These are phyloP conservation scores for Distichodus sexfasciatus DNA, from an alignment of 2,797 vertebrate species.

Conservation along the genomic window DNA sequence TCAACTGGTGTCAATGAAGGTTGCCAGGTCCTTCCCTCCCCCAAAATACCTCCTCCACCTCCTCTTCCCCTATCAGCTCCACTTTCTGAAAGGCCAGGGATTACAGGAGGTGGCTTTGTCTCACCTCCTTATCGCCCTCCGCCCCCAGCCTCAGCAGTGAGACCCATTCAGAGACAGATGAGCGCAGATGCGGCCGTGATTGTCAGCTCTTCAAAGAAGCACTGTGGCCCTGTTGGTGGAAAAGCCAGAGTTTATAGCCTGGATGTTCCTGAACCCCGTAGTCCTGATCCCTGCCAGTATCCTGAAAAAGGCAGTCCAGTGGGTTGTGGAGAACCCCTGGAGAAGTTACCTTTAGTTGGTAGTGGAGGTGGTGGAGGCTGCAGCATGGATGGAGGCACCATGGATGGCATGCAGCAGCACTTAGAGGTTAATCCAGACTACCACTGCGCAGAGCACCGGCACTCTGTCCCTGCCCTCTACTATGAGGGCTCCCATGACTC, in stretches of 20 bases:
- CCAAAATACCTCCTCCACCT: slow-evolving; percentile 75
- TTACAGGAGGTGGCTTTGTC: slow-evolving; percentile 81
- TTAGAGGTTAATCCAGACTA: slow-evolving; percentile 94
- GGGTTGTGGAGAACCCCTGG: slow-evolving; percentile 87
- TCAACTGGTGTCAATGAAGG: slow-evolving; percentile 65
- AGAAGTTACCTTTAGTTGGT: slow-evolving; percentile 89
- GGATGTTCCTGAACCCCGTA: slow-evolving; percentile 89
- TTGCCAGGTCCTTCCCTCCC: slow-evolving; percentile 64
- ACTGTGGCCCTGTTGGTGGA: slow-evolving; percentile 90
- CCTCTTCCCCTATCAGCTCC: slow-evolving; percentile 72
- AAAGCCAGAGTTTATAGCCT: slow-evolving; percentile 94
- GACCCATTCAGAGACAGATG: slow-evolving; percentile 94
- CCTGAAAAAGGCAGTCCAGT: slow-evolving; percentile 89
- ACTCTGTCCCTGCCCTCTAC: slow-evolving; percentile 98
- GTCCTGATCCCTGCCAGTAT: slow-evolving; percentile 89
- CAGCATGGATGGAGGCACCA: slow-evolving; percentile 71
- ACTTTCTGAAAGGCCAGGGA: slow-evolving; percentile 85
- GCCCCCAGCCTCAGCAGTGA: slow-evolving; percentile 77
- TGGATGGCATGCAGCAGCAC: slow-evolving; percentile 81
- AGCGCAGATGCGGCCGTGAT: slow-evolving; percentile 91
- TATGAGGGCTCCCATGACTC: slow-evolving; percentile 90
- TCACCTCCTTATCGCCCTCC: slow-evolving; percentile 89
- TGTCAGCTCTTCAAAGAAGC: slow-evolving; percentile 82
- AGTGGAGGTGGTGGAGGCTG: slow-evolving; percentile 68
- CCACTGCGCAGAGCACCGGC: slow-evolving; percentile 97